Percentiles rank a stretch among this genome's conserved stretches.
Evolutionary conservation across 2,888 invertebrate species (phyloP).

Genomic region (Drosophila histrio): DNA sequence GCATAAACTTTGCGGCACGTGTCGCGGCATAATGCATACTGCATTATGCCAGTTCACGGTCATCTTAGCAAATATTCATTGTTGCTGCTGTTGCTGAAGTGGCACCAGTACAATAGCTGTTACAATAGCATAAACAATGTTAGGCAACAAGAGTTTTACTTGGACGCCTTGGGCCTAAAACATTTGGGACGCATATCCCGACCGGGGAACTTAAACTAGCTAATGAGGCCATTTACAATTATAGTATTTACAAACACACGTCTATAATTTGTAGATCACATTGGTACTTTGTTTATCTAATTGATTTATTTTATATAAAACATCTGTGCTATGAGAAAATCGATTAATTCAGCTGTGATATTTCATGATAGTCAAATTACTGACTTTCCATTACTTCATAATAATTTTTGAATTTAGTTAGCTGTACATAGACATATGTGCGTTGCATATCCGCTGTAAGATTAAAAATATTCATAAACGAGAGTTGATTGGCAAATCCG

Average conservation of each 20-base stretch:
- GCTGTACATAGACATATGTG: not conserved
- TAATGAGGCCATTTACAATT: too few relatives aligned
- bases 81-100: constrained; percentile 19
- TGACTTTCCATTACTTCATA: too few relatives aligned
- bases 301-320: too few relatives aligned
- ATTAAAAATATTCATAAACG: constrained; percentile 32
- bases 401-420: too few relatives aligned
- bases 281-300: too few relatives aligned
- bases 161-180: not conserved
- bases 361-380: too few relatives aligned
- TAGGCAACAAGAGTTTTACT: constrained; percentile 5
- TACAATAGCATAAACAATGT: constrained; percentile 45
- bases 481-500: constrained; percentile 32
- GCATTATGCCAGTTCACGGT: constrained; percentile 70
- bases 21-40: constrained; percentile 48
- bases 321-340: too few relatives aligned
- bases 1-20: constrained; percentile 46
- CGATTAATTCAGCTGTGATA: too few relatives aligned
- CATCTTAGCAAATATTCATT: constrained; percentile 62
- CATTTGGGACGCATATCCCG: too few relatives aligned
- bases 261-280: too few relatives aligned
- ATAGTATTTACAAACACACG: too few relatives aligned
- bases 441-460: constrained; percentile 53
- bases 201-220: too few relatives aligned
- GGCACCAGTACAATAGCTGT: not conserved